A percentile compares a stretch with the other conserved stretches of the same genome.
Conservation (phyloP, 2,797 vertebrate genomes). For the Allobates femoralis region DNA sequence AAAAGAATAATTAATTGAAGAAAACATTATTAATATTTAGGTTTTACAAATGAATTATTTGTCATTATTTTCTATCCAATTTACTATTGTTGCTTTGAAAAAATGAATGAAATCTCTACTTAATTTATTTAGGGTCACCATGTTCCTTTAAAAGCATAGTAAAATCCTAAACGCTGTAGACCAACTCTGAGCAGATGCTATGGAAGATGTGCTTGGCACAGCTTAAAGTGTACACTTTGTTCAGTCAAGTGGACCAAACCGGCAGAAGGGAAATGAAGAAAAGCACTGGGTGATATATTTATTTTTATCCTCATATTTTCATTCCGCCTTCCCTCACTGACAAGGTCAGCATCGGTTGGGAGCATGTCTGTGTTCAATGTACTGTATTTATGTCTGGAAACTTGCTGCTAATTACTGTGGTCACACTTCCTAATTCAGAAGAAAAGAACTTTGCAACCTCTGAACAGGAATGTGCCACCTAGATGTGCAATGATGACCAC, state of each 20-base stretch:
- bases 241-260: constrained; percentile 49
- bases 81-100: neutral
- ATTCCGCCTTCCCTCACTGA: constrained; percentile 66
- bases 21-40: neutral
- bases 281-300: constrained; percentile 54
- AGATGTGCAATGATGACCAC: constrained; percentile 73
- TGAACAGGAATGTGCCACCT: constrained; percentile 74
- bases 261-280: constrained; percentile 56
- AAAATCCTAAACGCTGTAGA: constrained; percentile 16
- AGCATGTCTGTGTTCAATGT: constrained; percentile 65
- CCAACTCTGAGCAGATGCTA: constrained; percentile 24
- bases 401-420: constrained; percentile 78
- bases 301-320: constrained; percentile 60
- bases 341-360: constrained; percentile 71
- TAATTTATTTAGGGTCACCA: neutral
- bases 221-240: constrained; percentile 46
- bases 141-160: constrained; percentile 19
- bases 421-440: constrained; percentile 80
- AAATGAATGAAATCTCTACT: neutral
- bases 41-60: neutral
- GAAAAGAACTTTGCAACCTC: constrained; percentile 71
- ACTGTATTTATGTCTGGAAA: constrained; percentile 67
- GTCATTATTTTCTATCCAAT: too few species aligned
- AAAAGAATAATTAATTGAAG: too few species aligned
- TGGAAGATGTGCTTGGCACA: constrained; percentile 43